phyloP scores from a whole-genome alignment of 2,797 vertebrate genomes.

The Rhynchotus rufescens region DNA sequence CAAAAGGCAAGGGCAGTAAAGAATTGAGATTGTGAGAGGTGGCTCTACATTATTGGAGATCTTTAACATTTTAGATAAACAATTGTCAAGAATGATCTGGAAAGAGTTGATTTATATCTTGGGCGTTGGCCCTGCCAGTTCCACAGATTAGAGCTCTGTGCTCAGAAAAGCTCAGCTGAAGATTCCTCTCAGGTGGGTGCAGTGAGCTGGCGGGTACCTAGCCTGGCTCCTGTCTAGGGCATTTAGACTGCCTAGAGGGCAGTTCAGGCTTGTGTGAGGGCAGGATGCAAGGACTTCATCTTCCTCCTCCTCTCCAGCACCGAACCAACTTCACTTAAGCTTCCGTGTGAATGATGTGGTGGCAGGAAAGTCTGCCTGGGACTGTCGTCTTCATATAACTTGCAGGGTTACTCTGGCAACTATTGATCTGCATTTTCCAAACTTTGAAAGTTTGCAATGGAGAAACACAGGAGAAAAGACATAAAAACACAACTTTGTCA shows the following conservation, averaged over 20 bases:
- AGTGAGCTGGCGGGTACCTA: neutral
- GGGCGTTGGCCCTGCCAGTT: neutral
- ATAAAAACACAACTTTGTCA: neutral
- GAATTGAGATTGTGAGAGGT: neutral
- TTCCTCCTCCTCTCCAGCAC: neutral
- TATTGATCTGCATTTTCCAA: neutral
- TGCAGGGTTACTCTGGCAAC: neutral
- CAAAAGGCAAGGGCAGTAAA: neutral
- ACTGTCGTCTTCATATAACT: neutral
- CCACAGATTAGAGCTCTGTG: neutral
- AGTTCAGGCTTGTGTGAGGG: neutral
- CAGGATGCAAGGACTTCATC: neutral
- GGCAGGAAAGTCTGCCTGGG: neutral
- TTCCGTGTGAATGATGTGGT: neutral
- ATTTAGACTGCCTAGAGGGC: neutral
- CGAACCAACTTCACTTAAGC: neutral
- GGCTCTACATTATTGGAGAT: neutral
- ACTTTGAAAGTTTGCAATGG: neutral
- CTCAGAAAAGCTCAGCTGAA: neutral
- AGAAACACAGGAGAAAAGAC: neutral
- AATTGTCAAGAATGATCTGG: neutral
- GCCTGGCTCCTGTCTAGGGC: neutral
- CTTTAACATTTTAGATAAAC: neutral
- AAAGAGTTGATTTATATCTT: constrained; percentile 3
- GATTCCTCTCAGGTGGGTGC: neutral